phyloP scores from a whole-genome alignment of 92 coral and sea anemone genomes.

The Scolanthus callimorphus region DNA sequence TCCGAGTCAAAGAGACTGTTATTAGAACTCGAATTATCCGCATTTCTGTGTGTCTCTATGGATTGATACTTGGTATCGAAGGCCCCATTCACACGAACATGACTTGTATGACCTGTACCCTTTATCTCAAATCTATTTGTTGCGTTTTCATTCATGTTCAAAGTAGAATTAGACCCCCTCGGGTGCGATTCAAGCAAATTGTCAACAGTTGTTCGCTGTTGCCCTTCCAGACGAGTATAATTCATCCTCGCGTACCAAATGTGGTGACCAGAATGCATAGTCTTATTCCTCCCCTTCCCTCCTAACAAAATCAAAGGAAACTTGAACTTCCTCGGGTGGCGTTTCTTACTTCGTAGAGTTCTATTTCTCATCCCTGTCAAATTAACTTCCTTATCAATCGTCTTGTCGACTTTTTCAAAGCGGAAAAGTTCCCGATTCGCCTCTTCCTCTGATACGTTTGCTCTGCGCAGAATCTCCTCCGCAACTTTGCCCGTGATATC shows the following conservation, averaged over 20 bases:
- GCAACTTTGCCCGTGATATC: conserved; percentile 75
- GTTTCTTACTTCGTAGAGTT: neutral
- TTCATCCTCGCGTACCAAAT: too few relatives aligned
- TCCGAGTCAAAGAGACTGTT: too few relatives aligned
- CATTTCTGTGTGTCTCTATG: neutral
- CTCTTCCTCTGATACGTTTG: conserved; percentile 61
- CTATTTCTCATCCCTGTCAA: neutral
- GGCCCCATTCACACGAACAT: neutral
- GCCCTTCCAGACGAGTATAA: too few relatives aligned
- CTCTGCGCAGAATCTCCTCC: conserved; percentile 55
- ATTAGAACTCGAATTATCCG: neutral
- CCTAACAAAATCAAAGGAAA: neutral
- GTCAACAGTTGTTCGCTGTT: too few relatives aligned
- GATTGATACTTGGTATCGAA: neutral
- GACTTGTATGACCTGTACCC: neutral
- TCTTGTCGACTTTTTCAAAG: conserved; percentile 61
- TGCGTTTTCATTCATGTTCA: too few relatives aligned
- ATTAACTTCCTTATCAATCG: conserved; percentile 11
- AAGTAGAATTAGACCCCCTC: neutral
- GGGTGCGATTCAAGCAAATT: too few relatives aligned
- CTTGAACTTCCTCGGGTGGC: neutral
- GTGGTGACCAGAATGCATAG: neutral
- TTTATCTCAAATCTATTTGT: neutral
- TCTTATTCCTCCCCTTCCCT: neutral
- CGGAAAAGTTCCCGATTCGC: conserved; percentile 69